A percentile compares a stretch with the other conserved stretches of the same genome.
These are phyloP conservation scores for Drosophila ezoana DNA, from an alignment of 2,888 invertebrate species.

Conservation along the genomic window DNA sequence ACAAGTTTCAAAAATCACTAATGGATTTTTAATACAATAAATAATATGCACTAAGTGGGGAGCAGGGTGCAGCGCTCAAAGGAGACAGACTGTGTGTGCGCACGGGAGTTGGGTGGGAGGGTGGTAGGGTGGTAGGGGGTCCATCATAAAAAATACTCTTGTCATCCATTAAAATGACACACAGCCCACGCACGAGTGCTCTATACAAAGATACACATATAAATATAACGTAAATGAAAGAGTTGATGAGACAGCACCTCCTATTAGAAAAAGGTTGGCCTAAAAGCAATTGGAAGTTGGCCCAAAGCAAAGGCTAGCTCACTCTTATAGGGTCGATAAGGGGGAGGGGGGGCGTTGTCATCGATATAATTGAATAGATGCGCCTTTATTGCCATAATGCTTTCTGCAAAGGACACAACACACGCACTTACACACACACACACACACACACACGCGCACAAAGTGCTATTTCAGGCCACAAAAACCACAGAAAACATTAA, in stretches of 20 bases:
- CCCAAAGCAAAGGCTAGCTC: conserved; percentile 7
- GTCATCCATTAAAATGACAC: conserved; percentile 70
- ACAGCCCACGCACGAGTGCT: conserved; percentile 19
- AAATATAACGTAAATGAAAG: background rate
- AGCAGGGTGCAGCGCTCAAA: conserved; percentile 3
- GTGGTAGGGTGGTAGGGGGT: background rate
- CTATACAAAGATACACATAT: background rate
- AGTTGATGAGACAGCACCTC: conserved; percentile 38
- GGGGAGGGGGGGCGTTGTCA: conserved; percentile 1
- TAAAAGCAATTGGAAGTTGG: conserved; percentile 34
- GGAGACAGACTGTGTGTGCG: conserved; percentile 1
- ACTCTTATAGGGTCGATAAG: conserved; percentile 13
- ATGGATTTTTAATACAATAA: conserved; percentile 81
- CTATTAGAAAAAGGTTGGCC: conserved; percentile 21
- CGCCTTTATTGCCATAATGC: conserved; percentile 72
- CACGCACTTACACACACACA: background rate
- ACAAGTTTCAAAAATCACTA: conserved; percentile 81
- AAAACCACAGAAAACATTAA: conserved; percentile 61
- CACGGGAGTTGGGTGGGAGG: too few species aligned
- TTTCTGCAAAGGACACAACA: conserved; percentile 33
- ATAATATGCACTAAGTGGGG: conserved; percentile 58
- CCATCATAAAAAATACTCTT: conserved; percentile 46
- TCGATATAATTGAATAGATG: conserved; percentile 77
- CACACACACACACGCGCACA: too few species aligned
- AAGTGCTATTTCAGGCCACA: conserved; percentile 70